Percentiles rank a stretch among this genome's conserved stretches.
phyloP scores from a whole-genome alignment of 2,797 vertebrate genomes.

The Lycodopsis pacificus region DNA sequence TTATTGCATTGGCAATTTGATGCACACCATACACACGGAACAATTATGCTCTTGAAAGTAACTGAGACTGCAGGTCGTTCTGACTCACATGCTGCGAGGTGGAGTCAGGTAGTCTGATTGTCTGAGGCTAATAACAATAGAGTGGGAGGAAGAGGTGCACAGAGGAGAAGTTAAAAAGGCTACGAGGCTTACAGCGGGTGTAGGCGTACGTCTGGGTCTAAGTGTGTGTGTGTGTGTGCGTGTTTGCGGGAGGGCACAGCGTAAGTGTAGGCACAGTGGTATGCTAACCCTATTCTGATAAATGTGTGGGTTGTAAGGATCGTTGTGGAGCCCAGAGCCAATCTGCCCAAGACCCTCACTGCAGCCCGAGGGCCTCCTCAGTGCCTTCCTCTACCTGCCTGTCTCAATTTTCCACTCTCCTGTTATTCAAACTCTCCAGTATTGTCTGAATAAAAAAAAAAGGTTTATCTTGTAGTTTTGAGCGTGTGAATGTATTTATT shows the following conservation, averaged over 20 bases:
- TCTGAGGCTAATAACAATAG: constrained; percentile 74
- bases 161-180: constrained; percentile 70
- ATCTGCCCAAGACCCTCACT: constrained; percentile 66
- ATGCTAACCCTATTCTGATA: constrained; percentile 66
- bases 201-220: constrained; percentile 64
- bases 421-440: constrained; percentile 52
- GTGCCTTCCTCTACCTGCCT: constrained; percentile 56
- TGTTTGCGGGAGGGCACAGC: constrained; percentile 45
- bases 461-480: constrained; percentile 8
- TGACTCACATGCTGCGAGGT: constrained; percentile 71
- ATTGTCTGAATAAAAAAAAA: constrained; percentile 29
- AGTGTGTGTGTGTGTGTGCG: constrained; percentile 40
- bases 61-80: constrained; percentile 56
- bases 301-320: constrained; percentile 74
- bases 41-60: constrained; percentile 68
- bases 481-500: neutral
- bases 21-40: constrained; percentile 42
- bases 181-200: constrained; percentile 63
- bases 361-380: constrained; percentile 71
- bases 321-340: constrained; percentile 61
- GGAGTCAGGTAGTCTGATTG: constrained; percentile 73
- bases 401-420: constrained; percentile 59
- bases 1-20: constrained; percentile 31
- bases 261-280: constrained; percentile 56
- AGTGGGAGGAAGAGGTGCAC: constrained; percentile 77